A percentile compares a stretch with the other conserved stretches of the same genome.
These are phyloP conservation scores for Centropristis striata DNA, from an alignment of 2,113 vertebrate species.

Conservation along the genomic window DNA sequence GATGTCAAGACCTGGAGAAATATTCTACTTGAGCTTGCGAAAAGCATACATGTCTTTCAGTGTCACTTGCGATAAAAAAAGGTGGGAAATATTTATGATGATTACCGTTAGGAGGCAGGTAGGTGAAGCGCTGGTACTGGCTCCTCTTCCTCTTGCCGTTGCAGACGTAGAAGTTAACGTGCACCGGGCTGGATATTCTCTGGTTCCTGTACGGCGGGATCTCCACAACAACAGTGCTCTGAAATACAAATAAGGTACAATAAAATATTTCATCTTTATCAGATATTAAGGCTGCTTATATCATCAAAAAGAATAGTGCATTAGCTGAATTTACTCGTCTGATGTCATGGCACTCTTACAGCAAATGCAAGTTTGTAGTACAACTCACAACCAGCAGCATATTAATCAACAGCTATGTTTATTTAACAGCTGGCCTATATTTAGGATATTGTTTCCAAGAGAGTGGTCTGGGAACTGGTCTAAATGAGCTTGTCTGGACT, in stretches of 20 bases:
- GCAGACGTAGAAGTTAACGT: constrained; percentile 98
- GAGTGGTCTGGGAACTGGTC: constrained; percentile 42
- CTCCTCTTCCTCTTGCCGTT: constrained; percentile 98
- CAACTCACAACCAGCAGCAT: constrained; percentile 2
- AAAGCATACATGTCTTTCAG: constrained; percentile 6
- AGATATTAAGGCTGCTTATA: constrained; percentile 7
- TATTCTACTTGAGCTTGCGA: constrained; percentile 10
- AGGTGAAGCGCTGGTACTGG: constrained; percentile 97
- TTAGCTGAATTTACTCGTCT: constrained; percentile 13
- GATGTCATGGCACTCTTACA: constrained; percentile 2
- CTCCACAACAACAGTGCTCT: constrained; percentile 93
- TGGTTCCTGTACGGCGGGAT: constrained; percentile 96
- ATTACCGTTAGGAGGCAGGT: constrained; percentile 95
- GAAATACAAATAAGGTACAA: constrained; percentile 40
- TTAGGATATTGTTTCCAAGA: constrained; percentile 54
- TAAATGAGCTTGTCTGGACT: constrained; percentile 70
- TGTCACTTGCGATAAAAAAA: constrained; percentile 30
- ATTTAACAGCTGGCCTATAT: constrained; percentile 58
- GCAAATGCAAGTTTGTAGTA: neutral
- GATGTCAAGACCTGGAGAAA: constrained; percentile 50
- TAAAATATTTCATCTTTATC: neutral
- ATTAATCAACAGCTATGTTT: constrained; percentile 64
- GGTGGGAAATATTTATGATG: constrained; percentile 6
- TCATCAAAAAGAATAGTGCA: neutral
- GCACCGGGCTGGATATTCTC: constrained; percentile 93